Base-by-base conservation (phyloP, 2,888 invertebrate genomes). In the Meliscaeva auricollis region DNA sequence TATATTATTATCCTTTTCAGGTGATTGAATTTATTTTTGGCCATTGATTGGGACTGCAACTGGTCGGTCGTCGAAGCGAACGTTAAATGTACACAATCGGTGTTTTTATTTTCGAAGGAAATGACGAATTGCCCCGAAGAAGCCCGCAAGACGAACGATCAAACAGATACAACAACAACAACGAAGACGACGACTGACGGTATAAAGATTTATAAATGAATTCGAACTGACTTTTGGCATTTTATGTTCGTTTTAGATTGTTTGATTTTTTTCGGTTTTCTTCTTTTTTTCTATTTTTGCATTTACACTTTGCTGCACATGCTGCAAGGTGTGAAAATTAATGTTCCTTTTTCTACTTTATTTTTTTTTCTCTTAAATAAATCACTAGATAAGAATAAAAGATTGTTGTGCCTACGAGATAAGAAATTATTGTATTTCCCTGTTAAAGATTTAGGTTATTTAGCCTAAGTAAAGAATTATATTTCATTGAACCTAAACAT, bases 11-110 rank as follows among this genome's bases (percentile, higher is more conserved):
- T 81, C 81, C 85, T 85, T 80, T 85, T 80, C 85, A 81, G 81
- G 81, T 81, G 81, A 85, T 77, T 81, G 22, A 50, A 81, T 68
- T 62, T 85, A 85, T 85, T 85, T 85, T 81, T 76, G 83, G 77
- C 78, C 54, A 78, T 81, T 54, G 80, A 81, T 81, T 62, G 70
- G 44, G 48, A 62, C 58, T 17, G 69, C 17, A n/a, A n/a, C n/a
- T n/a, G 56, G 17, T 41, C 30, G 22, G 13, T 54, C 54, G 64
- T 17, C 17, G 13, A 66, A 15, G 6, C 13, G 9, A 15, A 11
- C 13, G 9, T 17, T 30, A 13, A 44, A 11, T 17, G 17, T 15
- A 56, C n/a, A 62, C 48, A 30, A 50, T 58, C 41, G 30, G 48
- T 69, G 48, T 56, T 56, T 54, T 32, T 17, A 5, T 30, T 41